Conservation (phyloP, 2,888 invertebrate species). For the Cremastobaeus sp. region DNA sequence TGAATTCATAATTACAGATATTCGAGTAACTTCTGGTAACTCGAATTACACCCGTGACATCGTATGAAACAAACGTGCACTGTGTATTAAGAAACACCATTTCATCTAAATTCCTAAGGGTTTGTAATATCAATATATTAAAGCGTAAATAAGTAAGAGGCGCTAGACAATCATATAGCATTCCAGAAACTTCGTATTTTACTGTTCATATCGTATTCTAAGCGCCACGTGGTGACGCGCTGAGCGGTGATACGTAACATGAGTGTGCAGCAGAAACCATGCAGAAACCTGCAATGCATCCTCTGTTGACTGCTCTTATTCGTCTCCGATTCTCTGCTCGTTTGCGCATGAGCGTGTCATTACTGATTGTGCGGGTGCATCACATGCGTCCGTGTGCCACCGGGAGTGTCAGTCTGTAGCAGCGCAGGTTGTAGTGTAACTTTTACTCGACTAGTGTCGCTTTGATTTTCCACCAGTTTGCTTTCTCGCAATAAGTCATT, state of each 20-base stretch:
- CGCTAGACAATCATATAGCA: conserved; percentile 21
- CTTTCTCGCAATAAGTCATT: conserved; percentile 2
- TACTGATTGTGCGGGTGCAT: too few relatives aligned
- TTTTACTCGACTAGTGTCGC: neutral
- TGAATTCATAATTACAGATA: too few relatives aligned
- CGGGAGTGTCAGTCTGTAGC: neutral
- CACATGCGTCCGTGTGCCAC: too few relatives aligned
- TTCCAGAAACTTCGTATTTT: conserved; percentile 27
- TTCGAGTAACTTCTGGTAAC: too few relatives aligned
- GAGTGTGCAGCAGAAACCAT: neutral
- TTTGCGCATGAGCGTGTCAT: too few relatives aligned
- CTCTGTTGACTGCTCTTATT: too few relatives aligned
- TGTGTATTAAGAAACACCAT: conserved; percentile 7
- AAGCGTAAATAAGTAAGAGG: conserved; percentile 4
- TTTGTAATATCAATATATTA: conserved; percentile 25
- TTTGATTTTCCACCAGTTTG: neutral
- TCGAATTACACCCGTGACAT: too few relatives aligned
- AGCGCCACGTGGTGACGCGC: conserved; percentile 22
- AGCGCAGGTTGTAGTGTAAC: neutral
- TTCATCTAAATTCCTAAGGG: neutral
- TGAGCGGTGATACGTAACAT: too few relatives aligned
- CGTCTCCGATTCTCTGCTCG: too few relatives aligned
- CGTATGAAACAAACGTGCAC: too few relatives aligned
- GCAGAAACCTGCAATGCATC: too few relatives aligned
- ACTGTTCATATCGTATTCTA: conserved; percentile 15